phyloP scores from a whole-genome alignment of 1,140 invertebrate genomes.

The Bemisia tabaci region DNA sequence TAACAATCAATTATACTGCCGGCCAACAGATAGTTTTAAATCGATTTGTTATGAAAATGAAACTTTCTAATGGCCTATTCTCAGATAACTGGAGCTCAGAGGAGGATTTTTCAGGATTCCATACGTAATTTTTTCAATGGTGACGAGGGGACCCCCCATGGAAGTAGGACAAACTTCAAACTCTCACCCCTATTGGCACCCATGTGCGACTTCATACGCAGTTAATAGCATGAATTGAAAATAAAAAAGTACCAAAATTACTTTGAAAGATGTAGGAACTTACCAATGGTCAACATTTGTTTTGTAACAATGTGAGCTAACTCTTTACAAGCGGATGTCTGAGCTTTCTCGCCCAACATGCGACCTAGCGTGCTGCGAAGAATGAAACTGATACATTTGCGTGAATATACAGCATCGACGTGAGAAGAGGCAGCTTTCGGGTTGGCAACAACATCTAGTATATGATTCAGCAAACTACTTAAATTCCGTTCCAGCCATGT shows the following conservation, averaged over 20 bases:
- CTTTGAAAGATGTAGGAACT: constrained; percentile 9
- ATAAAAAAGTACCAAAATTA: neutral
- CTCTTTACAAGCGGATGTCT: constrained; percentile 88
- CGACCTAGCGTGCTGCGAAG: constrained; percentile 79
- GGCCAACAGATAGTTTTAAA: no score
- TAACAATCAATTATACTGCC: no score
- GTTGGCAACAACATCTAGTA: constrained; percentile 73
- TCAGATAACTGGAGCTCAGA: no score
- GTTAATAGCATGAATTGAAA: neutral
- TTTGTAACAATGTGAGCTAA: constrained; percentile 82
- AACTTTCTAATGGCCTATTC: no score
- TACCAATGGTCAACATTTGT: constrained; percentile 84
- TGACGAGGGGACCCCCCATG: no score
- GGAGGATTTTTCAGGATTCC: no score
- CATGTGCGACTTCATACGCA: no score
- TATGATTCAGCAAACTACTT: constrained; percentile 66
- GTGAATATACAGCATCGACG: constrained; percentile 92
- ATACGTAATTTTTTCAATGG: no score
- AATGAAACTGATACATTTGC: constrained; percentile 95
- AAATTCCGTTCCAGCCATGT: constrained; percentile 91
- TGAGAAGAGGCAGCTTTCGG: constrained; percentile 88
- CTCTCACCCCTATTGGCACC: no score
- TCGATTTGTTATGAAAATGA: no score
- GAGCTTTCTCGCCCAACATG: constrained; percentile 91
- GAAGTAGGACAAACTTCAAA: no score